Conservation (phyloP, 2,797 vertebrate genomes). For the Emys orbicularis region DNA sequence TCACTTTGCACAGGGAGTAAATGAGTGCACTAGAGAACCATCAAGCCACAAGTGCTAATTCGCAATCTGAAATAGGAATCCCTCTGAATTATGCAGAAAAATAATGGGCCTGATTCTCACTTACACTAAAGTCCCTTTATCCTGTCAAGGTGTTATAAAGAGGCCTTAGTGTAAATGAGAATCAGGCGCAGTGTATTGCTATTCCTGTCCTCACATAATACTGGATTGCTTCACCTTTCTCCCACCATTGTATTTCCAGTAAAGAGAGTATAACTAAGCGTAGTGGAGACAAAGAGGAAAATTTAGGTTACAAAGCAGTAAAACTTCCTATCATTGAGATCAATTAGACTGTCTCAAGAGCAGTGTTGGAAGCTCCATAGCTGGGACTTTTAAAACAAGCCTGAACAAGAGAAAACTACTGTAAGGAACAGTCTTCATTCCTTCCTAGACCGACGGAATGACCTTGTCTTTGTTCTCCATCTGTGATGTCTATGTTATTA, state of each 20-base stretch:
- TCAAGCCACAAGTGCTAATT: too few relatives aligned
- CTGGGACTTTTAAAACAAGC: background rate
- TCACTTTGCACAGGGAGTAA: too few relatives aligned
- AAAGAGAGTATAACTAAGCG: background rate
- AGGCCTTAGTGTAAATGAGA: background rate
- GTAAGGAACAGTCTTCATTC: too few relatives aligned
- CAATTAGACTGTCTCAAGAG: background rate
- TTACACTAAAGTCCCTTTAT: too few relatives aligned
- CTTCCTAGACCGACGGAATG: background rate
- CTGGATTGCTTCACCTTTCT: conserved; percentile 45
- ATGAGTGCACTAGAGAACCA: too few relatives aligned
- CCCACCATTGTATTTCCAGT: conserved; percentile 24
- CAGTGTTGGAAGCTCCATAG: background rate
- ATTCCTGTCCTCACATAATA: background rate
- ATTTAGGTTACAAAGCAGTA: conserved; percentile 12
- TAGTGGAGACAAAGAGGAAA: conserved; percentile 19
- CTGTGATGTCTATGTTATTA: background rate
- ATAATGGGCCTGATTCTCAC: too few relatives aligned
- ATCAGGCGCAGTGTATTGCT: background rate
- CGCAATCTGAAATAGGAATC: too few relatives aligned
- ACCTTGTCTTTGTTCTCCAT: background rate
- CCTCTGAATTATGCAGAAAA: too few relatives aligned
- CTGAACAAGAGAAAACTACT: fast-evolving
- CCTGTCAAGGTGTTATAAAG: too few relatives aligned
- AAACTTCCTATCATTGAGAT: background rate